Evolutionary conservation across 2,888 invertebrate species (phyloP).

Genomic region (Hirtodrosophila cameraria): DNA sequence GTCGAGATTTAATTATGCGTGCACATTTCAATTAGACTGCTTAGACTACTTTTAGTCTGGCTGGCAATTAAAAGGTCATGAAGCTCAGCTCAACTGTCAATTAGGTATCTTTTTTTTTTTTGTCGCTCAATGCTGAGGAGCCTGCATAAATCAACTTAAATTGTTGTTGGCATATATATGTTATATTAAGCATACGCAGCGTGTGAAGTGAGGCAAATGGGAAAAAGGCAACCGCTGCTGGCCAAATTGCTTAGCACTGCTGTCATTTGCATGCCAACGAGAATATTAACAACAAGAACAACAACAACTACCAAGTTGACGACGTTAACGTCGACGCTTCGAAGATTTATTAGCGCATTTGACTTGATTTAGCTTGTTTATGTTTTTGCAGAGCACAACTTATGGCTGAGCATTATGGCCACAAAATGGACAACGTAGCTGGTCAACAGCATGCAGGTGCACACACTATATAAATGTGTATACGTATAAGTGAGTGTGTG

Average conservation of each 20-base stretch:
- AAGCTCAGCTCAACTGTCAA: slow-evolving; percentile 45
- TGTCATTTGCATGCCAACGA: slow-evolving; percentile 63
- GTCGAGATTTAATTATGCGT: slow-evolving; percentile 69
- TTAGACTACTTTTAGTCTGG: slow-evolving; percentile 17
- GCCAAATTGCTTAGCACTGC: slow-evolving; percentile 23
- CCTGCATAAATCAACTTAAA: slow-evolving; percentile 68
- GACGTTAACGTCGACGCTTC: slow-evolving; percentile 53
- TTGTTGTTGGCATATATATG: slow-evolving; percentile 52
- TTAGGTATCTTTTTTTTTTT: slow-evolving; percentile 37
- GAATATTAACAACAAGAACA: slow-evolving; percentile 2
- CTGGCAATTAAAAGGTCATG: slow-evolving; percentile 39
- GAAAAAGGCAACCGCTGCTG: slow-evolving; percentile 11
- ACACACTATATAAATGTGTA: slow-evolving; percentile 1
- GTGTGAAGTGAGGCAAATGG: slow-evolving; percentile 26
- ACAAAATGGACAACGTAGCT: slow-evolving; percentile 63
- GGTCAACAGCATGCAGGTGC: slow-evolving; percentile 42
- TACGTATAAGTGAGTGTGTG: slow-evolving; percentile 10
- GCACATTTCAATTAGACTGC: slow-evolving; percentile 62
- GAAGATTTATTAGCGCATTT: slow-evolving; percentile 82
- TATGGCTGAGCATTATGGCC: slow-evolving; percentile 78
- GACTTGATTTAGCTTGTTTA: slow-evolving; percentile 83
- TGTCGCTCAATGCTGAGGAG: slow-evolving; percentile 1
- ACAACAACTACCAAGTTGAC: slow-evolving; percentile 28
- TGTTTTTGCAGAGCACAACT: slow-evolving; percentile 77
- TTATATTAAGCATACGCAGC: slow-evolving; percentile 50